A percentile compares a stretch with the other conserved stretches of the same genome.
Conservation (phyloP, 2,113 vertebrate genomes). For the Forbesichthys papilliferus region DNA sequence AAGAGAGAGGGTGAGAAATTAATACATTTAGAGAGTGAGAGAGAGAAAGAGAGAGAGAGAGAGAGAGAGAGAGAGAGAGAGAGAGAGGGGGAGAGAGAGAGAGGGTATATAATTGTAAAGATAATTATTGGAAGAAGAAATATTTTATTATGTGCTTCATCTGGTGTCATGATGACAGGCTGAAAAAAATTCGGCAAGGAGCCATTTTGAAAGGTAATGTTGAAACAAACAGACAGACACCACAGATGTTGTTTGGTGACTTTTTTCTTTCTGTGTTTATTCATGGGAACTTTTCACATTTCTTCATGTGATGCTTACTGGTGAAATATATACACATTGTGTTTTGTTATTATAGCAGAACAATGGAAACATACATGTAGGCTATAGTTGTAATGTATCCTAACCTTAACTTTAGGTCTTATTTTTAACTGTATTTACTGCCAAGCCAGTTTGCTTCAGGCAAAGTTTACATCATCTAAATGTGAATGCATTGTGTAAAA, state of each 20-base stretch:
- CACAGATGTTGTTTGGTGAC: background rate
- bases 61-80: background rate
- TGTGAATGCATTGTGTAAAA: no score
- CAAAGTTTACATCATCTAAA: background rate
- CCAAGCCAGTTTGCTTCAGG: background rate
- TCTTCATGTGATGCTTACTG: conserved; percentile 51
- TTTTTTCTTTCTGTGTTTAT: background rate
- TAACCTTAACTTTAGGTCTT: background rate
- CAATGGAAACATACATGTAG: background rate
- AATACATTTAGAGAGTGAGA: background rate
- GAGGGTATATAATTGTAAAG: background rate
- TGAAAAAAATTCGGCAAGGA: background rate
- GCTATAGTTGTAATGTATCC: background rate
- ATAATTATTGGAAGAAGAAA: conserved; percentile 28
- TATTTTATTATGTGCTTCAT: background rate
- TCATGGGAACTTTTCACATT: conserved; percentile 22
- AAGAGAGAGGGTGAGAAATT: no score
- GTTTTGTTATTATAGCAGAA: background rate
- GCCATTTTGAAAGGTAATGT: conserved; percentile 34
- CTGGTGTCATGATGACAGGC: background rate
- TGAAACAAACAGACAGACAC: background rate
- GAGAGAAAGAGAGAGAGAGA: conserved; percentile 4
- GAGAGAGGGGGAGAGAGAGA: background rate
- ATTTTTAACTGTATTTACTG: background rate
- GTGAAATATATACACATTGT: conserved; percentile 2